Conservation (phyloP, 2,888 invertebrate genomes). For the Oscheius sp. region DNA sequence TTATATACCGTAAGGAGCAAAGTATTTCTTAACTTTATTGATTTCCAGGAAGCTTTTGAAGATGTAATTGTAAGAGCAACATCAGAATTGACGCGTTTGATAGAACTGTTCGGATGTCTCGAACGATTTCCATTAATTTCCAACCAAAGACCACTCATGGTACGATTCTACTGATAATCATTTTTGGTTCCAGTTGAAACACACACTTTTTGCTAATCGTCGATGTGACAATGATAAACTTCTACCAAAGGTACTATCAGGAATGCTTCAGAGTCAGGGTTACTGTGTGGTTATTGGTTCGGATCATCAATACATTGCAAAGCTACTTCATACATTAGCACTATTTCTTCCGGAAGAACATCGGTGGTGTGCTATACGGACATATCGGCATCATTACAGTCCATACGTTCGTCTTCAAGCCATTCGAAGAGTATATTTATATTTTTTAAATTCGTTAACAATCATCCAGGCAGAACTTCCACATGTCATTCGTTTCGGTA, state of each 20-base stretch:
- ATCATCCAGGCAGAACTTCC: slow-evolving; percentile 48
- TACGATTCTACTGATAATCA: background rate
- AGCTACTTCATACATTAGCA: slow-evolving; percentile 57
- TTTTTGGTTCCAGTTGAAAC: slow-evolving; percentile 41
- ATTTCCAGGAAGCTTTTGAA: slow-evolving; percentile 47
- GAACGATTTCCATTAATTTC: slow-evolving; percentile 51
- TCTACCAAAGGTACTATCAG: slow-evolving; percentile 55
- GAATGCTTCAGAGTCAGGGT: slow-evolving; percentile 61
- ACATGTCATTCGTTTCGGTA: slow-evolving; percentile 41
- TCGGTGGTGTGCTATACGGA: slow-evolving; percentile 56
- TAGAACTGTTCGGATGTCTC: slow-evolving; percentile 46
- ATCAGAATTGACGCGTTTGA: slow-evolving; percentile 44
- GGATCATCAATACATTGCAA: slow-evolving; percentile 51
- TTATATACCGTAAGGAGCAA: slow-evolving; percentile 38
- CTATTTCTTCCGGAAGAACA: slow-evolving; percentile 56
- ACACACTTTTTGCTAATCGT: slow-evolving; percentile 43
- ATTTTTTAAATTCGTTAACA: background rate
- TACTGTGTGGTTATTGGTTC: slow-evolving; percentile 61
- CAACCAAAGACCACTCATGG: slow-evolving; percentile 39
- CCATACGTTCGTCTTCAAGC: slow-evolving; percentile 64
- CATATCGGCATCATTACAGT: slow-evolving; percentile 55
- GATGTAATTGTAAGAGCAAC: slow-evolving; percentile 57
- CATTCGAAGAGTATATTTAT: slow-evolving; percentile 57
- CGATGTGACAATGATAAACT: slow-evolving; percentile 37
- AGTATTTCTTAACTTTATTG: background rate